These are phyloP conservation scores for Vidua macroura DNA, from an alignment of 2,113 vertebrate species.

Conservation along the genomic window DNA sequence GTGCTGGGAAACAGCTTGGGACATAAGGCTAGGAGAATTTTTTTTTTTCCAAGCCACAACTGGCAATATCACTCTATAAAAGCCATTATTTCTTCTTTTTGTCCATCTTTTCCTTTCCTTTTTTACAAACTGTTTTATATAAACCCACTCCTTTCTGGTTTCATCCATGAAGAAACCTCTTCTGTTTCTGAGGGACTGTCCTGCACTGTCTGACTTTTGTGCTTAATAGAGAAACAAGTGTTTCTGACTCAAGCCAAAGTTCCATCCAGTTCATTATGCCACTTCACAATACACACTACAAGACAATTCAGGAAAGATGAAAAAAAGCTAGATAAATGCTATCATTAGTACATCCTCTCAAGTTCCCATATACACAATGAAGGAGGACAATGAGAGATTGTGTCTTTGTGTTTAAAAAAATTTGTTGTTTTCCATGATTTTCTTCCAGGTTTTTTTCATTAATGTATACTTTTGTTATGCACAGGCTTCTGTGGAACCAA, in stretches of 20 bases:
- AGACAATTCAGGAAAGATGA: neutral
- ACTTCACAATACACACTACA: neutral
- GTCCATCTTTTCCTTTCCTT: neutral
- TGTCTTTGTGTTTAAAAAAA: neutral
- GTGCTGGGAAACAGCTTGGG: neutral
- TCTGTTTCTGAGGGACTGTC: neutral
- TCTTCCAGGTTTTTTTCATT: neutral
- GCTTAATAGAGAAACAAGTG: neutral
- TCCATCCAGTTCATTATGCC: neutral
- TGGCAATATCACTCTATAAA: neutral
- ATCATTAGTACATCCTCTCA: neutral
- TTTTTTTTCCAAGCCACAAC: neutral
- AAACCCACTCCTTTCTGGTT: neutral
- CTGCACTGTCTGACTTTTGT: neutral
- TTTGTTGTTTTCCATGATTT: neutral
- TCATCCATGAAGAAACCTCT: neutral
- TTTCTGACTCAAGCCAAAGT: neutral
- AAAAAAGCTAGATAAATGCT: neutral
- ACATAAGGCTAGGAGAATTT: neutral
- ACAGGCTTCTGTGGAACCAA: neutral
- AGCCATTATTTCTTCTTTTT: neutral
- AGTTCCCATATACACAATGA: neutral
- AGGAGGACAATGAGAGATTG: neutral
- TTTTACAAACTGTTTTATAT: neutral
- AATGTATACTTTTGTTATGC: neutral